Evolutionary conservation across 2,113 vertebrate species (phyloP).

Genomic region (Lamprologus sp.): DNA sequence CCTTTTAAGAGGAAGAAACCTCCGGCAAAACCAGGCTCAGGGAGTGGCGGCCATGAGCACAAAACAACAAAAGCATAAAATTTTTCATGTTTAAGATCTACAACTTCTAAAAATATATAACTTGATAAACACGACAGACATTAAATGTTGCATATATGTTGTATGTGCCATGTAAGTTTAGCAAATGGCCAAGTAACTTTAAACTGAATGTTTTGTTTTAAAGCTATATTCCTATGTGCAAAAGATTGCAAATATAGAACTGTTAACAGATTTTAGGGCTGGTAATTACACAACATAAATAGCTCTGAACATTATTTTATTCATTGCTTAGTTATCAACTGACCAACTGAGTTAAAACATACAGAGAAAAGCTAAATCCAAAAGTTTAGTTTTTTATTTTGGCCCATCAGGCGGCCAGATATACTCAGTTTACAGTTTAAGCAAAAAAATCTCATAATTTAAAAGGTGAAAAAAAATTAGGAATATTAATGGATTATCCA

Average conservation of each 20-base stretch:
- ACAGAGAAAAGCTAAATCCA: background rate
- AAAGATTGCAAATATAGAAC: background rate
- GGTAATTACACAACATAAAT: background rate
- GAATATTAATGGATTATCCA: background rate
- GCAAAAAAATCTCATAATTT: background rate
- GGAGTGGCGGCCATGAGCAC: background rate
- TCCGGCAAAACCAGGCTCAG: rapidly evolving
- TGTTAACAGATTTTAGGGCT: background rate
- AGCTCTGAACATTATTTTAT: background rate
- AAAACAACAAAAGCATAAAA: background rate
- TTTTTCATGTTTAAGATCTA: background rate
- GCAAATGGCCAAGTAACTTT: background rate
- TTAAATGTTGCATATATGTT: background rate
- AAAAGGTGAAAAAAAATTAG: background rate
- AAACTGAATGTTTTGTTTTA: background rate
- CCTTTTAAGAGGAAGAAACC: background rate
- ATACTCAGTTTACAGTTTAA: background rate
- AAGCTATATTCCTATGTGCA: background rate
- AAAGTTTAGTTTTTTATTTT: background rate
- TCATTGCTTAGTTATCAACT: background rate
- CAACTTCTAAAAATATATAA: background rate
- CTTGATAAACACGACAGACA: background rate
- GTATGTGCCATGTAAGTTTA: background rate
- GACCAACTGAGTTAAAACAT: background rate
- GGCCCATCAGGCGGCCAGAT: background rate